Percentiles rank a stretch among this genome's conserved stretches.
Evolutionary conservation across 1,140 invertebrate species (phyloP).

Genomic region (Lepidurus packardi): DNA sequence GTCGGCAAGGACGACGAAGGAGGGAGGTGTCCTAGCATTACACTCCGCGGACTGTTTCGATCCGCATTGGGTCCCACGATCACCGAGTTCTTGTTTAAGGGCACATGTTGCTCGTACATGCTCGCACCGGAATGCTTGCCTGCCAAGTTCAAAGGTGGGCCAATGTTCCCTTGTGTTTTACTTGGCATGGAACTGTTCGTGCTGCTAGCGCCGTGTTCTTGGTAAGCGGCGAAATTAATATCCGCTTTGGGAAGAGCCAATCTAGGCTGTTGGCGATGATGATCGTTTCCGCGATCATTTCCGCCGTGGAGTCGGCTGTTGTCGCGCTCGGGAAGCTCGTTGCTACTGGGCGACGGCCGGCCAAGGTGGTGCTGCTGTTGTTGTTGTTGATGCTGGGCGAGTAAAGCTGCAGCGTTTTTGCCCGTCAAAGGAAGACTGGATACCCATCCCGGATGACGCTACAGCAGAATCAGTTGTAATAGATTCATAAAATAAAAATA

Average conservation of each 20-base stretch:
- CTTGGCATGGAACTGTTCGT: background rate
- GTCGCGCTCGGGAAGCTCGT: background rate
- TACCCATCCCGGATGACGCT: background rate
- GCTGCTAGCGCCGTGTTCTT: background rate
- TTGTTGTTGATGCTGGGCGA: background rate
- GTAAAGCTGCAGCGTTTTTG: constrained; percentile 8
- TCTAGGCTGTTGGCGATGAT: background rate
- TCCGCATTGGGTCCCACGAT: background rate
- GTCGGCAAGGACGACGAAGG: background rate
- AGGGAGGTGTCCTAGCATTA: background rate
- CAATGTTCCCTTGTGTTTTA: background rate
- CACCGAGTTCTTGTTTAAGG: constrained; percentile 2
- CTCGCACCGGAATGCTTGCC: background rate
- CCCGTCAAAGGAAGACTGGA: constrained; percentile 5
- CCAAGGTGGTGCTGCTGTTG: background rate
- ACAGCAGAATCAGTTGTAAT: background rate
- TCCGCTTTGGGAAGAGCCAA: constrained; percentile 6
- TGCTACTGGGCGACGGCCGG: background rate
- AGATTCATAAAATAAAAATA: too few relatives aligned
- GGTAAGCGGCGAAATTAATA: background rate
- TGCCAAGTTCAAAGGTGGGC: background rate
- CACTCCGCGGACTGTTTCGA: background rate
- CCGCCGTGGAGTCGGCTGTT: background rate
- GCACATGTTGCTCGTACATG: background rate
- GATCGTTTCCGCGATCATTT: background rate